phyloP scores from a whole-genome alignment of 1,140 invertebrate species.

The Scylla paramamosain region DNA sequence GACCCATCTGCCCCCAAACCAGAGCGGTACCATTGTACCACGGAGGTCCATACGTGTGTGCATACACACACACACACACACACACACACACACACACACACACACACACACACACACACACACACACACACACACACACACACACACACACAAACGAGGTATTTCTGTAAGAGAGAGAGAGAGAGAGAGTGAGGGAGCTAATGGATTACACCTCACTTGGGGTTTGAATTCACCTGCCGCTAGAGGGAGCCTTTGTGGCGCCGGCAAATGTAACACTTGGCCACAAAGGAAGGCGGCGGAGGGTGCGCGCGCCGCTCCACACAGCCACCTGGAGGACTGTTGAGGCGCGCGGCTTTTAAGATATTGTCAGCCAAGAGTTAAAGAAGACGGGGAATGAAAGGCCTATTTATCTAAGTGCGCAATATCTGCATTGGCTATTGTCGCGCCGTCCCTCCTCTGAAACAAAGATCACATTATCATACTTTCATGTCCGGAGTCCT shows the following conservation, averaged over 20 bases:
- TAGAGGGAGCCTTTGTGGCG: neutral
- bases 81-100: too few relatives aligned
- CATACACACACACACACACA: too few relatives aligned
- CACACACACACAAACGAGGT: too few relatives aligned
- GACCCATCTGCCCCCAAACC: too few relatives aligned
- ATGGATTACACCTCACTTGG: neutral
- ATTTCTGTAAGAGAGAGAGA: conserved; percentile 7
- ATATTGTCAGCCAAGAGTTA: conserved; percentile 69
- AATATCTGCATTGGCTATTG: conserved; percentile 75
- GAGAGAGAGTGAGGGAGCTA: neutral
- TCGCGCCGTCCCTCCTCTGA: conserved; percentile 64
- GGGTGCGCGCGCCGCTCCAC: conserved; percentile 28
- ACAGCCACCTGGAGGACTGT: neutral
- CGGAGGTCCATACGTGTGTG: too few relatives aligned
- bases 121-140: too few relatives aligned
- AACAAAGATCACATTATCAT: conserved; percentile 75
- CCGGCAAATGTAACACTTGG: conserved; percentile 46
- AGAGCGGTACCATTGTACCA: too few relatives aligned
- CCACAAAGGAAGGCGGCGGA: conserved; percentile 9
- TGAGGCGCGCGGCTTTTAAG: conserved; percentile 60
- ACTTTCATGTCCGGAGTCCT: conserved; percentile 60
- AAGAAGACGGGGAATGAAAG: conserved; percentile 62
- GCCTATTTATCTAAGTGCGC: conserved; percentile 74
- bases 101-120: too few relatives aligned
- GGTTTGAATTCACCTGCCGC: conserved; percentile 10